These are phyloP conservation scores for Aphaenogaster rudis DNA, from an alignment of 1,140 invertebrate species.

Conservation along the genomic window DNA sequence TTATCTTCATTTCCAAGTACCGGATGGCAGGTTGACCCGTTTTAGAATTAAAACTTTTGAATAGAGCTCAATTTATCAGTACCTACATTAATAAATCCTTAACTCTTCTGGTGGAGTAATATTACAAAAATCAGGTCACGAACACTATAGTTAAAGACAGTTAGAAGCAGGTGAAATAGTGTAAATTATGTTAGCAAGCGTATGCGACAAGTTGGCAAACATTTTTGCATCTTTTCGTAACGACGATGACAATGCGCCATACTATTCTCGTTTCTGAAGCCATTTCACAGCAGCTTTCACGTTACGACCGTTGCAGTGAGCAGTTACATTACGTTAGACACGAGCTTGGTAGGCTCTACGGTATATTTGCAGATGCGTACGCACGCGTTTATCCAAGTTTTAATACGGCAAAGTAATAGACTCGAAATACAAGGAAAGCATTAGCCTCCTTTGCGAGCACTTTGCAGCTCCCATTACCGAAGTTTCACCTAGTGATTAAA, in stretches of 20 bases:
- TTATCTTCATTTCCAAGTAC: constrained; percentile 50
- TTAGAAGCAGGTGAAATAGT: not conserved
- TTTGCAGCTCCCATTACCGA: constrained; percentile 80
- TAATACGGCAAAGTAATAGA: constrained; percentile 74
- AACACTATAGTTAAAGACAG: not conserved
- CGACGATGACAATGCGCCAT: not conserved
- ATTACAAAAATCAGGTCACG: not conserved
- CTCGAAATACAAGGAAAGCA: constrained; percentile 75
- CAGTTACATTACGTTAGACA: constrained; percentile 34
- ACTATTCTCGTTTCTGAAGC: not conserved
- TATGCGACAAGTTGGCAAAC: constrained; percentile 7
- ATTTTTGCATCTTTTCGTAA: constrained; percentile 12
- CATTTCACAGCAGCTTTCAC: constrained; percentile 20
- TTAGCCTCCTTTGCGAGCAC: constrained; percentile 81
- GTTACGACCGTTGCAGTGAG: not conserved
- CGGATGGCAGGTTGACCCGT: not conserved
- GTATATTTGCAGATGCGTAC: constrained; percentile 41
- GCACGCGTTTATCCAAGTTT: constrained; percentile 78
- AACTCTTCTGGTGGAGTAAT: not conserved
- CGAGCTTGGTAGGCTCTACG: constrained; percentile 2
- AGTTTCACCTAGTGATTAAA: constrained; percentile 81
- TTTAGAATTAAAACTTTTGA: constrained; percentile 49
- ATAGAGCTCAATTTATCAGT: constrained; percentile 17
- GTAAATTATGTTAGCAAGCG: not conserved
- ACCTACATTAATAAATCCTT: not conserved